phyloP scores from a whole-genome alignment of 1,140 invertebrate genomes.

The Bombus waltoni region DNA sequence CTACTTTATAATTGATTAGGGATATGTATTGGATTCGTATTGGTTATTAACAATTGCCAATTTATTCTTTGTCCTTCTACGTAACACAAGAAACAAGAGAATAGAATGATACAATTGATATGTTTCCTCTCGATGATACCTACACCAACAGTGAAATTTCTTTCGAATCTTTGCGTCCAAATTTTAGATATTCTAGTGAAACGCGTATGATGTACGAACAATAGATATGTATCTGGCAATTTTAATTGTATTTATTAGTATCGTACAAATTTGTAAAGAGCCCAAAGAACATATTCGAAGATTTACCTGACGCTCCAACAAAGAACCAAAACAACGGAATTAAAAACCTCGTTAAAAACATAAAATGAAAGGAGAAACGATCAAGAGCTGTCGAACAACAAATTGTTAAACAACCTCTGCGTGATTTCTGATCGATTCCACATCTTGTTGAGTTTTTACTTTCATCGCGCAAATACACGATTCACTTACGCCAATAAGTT shows the following conservation, averaged over 20 bases:
- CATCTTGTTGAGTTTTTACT: not conserved
- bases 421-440: not conserved
- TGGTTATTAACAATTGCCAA: not conserved
- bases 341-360: not conserved
- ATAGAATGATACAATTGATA: not conserved
- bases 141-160: not conserved
- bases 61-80: not conserved
- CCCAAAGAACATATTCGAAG: not conserved
- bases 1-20: slow-evolving; percentile 26
- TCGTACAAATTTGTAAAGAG: not conserved
- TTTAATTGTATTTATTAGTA: not conserved
- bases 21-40: slow-evolving; percentile 26
- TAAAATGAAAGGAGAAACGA: too few relatives aligned
- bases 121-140: slow-evolving; percentile 34
- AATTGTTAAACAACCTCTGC: not conserved
- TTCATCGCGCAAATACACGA: too few relatives aligned
- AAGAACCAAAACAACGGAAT: not conserved
- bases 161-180: too few relatives aligned
- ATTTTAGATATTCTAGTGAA: not conserved
- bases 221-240: not conserved
- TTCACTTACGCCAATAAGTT: too few relatives aligned
- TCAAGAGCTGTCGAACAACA: not conserved
- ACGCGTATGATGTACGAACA: not conserved
- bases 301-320: not conserved
- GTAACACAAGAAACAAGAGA: not conserved